Evolutionary conservation across 2,113 vertebrate species (phyloP), one percentile per base, ranked within the genome.

Genomic region (Podarcis raffonei): DNA sequence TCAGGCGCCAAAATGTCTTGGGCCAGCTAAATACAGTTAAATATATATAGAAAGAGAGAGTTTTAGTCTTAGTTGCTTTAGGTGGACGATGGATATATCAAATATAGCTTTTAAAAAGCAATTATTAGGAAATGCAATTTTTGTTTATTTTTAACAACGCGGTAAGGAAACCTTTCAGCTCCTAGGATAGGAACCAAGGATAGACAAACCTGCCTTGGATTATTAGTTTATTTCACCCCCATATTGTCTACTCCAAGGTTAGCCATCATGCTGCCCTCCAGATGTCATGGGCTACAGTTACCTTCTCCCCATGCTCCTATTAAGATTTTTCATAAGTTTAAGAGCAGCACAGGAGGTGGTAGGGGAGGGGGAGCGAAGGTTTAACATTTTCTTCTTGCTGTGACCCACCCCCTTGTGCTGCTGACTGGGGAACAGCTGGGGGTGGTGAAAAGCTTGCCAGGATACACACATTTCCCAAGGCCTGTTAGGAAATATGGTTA

Each of bases 51-150:
- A 53, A 0, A 53, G 48, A 53, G 11, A 53, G 69, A n/a, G 27
- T 71, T 71, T 27, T 71, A 39, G 3, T 7, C 27, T 84, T 83
- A 87, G 71, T 76, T 71, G 85, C 25, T 79, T 92, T 86, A 69
- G 4, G 35, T 90, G 74, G 78, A 35, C 89, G 72, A 65, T 48
- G 74, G 39, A 18, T 85, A 71, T 42, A 65, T 37, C 35, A 66
- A 5, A 68, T 83, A 81, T 20, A 77, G 65, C 87, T 77, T 79
- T 85, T 72, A 79, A 92, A 39, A 35, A 68, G 11, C n/a, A 69
- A 2, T 68, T 37, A 7, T 12, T 68, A 90, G 59, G 30, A 68
- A 71, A 75, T 90, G 86, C 88, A 89, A 91, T 11, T 74, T 6
- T 59, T 57, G 42, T 25, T 11, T 12, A 22, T 35, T 35, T 57